Base-by-base conservation (phyloP, 1,140 invertebrate species). In the Drosophila parvula region DNA sequence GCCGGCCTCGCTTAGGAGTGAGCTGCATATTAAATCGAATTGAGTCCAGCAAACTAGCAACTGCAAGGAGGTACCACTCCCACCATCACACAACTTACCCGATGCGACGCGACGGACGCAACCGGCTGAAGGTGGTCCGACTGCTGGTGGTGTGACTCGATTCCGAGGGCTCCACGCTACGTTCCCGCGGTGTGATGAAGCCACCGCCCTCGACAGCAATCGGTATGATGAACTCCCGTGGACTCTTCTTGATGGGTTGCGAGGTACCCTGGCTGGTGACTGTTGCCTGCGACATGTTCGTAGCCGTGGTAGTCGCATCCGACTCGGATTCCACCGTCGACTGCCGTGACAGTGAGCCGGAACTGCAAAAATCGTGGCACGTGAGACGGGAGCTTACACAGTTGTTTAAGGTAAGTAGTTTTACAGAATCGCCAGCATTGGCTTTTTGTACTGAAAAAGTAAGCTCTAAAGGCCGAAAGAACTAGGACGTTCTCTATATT, bases 181-280 rank as follows among this genome's bases (percentile, higher is more conserved):
- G 94, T 50, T 95, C 95, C 27, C 95, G 93, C 14, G 96, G 96
- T 18, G 96, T 97, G 27, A 97, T 95, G 88, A 96, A 97, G 55
- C 96, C 96, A 65, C 96, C 96, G 65, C 96, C 96, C 93, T 98
- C 97, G 44, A 98, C 95, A 14, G 96, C 96, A 80, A 98, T 98
- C 1, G 97, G 97, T 92, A 98, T 98, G 82, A 98, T 97, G 79
- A 97, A 97, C 92, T 98, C 97, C 16, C 97, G 93, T 10, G 96
- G 96, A 58, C 96, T 97, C 92, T 98, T 98, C 80, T 96, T 95
- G 75, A 97, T 97, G 1, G 96, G 96, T 90, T 97, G 95, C 9
- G 93, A 93, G 36, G 93, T 95, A 38, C 74, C 38, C 16, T 57
- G 58, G 18, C 78, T 71, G 27, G 84, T 91, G 36, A 89, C 69